Evolutionary conservation across 2,113 vertebrate genomes (phyloP).

Genomic region (Puffinus mauretanicus): DNA sequence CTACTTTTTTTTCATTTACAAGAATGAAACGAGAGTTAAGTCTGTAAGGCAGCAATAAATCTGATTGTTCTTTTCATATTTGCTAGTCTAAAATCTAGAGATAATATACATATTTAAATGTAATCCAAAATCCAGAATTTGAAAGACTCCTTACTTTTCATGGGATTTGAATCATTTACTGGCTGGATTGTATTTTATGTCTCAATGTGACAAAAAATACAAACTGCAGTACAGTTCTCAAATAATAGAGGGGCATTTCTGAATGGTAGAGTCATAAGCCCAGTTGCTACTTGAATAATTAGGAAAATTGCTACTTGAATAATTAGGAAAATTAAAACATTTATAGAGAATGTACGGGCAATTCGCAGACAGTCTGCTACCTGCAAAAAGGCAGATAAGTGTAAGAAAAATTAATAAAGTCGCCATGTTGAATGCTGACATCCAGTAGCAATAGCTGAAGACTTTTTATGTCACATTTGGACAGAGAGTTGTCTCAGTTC

Average conservation of each 20-base stretch:
- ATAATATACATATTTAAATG: background rate
- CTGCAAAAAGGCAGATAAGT: slow-evolving; percentile 6
- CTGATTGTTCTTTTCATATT: background rate
- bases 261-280: background rate
- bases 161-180: background rate
- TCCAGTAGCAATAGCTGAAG: background rate
- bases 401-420: background rate
- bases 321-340: background rate
- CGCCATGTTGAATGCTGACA: background rate
- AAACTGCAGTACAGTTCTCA: background rate
- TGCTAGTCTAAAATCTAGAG: background rate
- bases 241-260: background rate
- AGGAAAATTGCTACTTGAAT: background rate
- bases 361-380: background rate
- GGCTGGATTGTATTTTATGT: background rate
- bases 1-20: background rate
- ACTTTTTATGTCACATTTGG: background rate
- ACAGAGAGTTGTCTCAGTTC: background rate
- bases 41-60: background rate
- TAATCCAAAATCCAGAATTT: background rate
- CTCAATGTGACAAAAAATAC: background rate
- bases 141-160: background rate
- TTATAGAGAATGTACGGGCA: background rate
- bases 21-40: background rate
- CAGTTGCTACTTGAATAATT: background rate